A percentile compares a stretch with the other conserved stretches of the same genome.
These are phyloP conservation scores for Pinctada fucata DNA, from an alignment of 2,888 invertebrate genomes.

Conservation along the genomic window DNA sequence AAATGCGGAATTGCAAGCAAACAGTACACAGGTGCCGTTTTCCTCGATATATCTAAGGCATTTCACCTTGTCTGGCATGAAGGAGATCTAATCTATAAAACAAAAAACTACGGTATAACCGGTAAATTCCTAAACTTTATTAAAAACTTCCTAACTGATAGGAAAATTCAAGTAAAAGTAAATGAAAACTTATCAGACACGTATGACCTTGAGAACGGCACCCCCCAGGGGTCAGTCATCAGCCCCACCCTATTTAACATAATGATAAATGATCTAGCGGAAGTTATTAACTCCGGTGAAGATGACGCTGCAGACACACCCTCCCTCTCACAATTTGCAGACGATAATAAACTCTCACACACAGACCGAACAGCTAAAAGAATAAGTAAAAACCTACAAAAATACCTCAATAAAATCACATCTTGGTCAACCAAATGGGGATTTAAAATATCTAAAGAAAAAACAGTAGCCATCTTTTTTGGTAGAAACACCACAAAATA, in stretches of 20 bases:
- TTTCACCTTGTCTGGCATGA: conserved; percentile 11
- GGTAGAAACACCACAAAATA: background rate
- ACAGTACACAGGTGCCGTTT: background rate
- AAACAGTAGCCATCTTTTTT: background rate
- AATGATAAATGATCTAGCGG: background rate
- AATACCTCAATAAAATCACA: background rate
- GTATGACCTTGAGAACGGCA: background rate
- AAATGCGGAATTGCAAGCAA: background rate
- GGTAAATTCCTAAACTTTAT: background rate
- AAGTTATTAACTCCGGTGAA: background rate
- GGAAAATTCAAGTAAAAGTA: conserved; percentile 14
- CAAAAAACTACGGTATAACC: background rate
- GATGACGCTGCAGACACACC: background rate
- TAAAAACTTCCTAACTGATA: background rate
- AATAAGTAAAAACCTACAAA: background rate
- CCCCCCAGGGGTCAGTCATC: conserved; percentile 2
- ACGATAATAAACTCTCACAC: background rate
- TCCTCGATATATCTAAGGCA: conserved; percentile 4
- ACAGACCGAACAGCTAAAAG: background rate
- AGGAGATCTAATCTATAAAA: background rate
- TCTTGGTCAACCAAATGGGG: background rate
- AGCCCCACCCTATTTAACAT: conserved; percentile 8
- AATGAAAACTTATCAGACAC: background rate
- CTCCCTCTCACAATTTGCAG: background rate
- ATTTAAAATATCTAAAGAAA: conserved; percentile 1